A percentile compares a stretch with the other conserved stretches of the same genome.
phyloP scores from a whole-genome alignment of 2,888 invertebrate genomes.

The Nephrotoma guestfalica region DNA sequence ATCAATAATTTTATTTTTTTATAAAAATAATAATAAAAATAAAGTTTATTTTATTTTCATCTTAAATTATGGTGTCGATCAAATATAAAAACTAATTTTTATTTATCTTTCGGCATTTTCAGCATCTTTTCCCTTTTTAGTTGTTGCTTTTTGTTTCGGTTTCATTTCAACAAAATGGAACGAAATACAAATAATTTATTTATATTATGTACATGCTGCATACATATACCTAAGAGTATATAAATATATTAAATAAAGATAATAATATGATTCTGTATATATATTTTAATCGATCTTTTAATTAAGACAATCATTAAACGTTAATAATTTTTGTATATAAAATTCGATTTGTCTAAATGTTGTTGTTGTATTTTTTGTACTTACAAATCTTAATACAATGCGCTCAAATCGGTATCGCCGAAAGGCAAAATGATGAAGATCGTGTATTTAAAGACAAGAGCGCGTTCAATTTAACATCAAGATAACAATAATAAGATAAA shows the following conservation, averaged over 20 bases:
- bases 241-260: not conserved
- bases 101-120: not conserved
- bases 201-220: not conserved
- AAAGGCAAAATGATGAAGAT: slow-evolving; percentile 4
- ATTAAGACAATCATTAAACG: slow-evolving; percentile 3
- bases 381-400: not conserved
- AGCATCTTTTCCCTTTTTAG: not conserved
- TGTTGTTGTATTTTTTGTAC: not conserved
- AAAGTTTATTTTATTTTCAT: not conserved
- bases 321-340: slow-evolving; percentile 1
- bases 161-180: not conserved
- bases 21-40: not conserved
- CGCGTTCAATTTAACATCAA: not conserved
- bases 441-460: slow-evolving; percentile 1
- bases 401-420: not conserved
- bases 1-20: not conserved
- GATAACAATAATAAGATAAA: not conserved
- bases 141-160: not conserved
- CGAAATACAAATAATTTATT: not conserved
- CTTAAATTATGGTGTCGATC: not conserved
- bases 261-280: not conserved
- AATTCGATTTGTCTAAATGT: not conserved
- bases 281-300: slow-evolving; percentile 3
- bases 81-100: not conserved
- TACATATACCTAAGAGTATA: not conserved